phyloP scores from a whole-genome alignment of 2,888 invertebrate species.

The Protonemura montana region DNA sequence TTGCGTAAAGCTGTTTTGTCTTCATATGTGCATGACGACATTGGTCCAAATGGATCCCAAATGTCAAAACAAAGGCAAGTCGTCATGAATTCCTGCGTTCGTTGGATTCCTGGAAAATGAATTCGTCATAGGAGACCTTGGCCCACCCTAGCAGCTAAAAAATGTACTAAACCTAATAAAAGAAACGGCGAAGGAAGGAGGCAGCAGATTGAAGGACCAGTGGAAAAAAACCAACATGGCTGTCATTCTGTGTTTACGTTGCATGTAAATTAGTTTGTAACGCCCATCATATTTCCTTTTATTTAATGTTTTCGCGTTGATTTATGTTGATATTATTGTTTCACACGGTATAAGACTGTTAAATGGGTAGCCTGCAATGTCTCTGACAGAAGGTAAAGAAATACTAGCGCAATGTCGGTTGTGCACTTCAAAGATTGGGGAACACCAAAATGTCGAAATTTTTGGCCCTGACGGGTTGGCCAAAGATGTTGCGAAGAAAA shows the following conservation, averaged over 20 bases:
- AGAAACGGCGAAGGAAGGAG: neutral
- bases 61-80: too few relatives aligned
- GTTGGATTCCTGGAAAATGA: neutral
- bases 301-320: slow-evolving; percentile 33
- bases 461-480: slow-evolving; percentile 47
- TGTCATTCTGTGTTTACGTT: slow-evolving; percentile 46
- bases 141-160: slow-evolving; percentile 7
- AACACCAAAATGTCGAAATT: slow-evolving; percentile 47
- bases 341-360: slow-evolving; percentile 31
- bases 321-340: slow-evolving; percentile 39
- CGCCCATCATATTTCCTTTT: slow-evolving; percentile 45
- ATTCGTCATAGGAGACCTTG: neutral
- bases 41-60: too few relatives aligned
- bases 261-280: slow-evolving; percentile 47
- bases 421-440: slow-evolving; percentile 46
- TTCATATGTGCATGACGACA: neutral
- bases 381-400: slow-evolving; percentile 41
- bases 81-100: too few relatives aligned
- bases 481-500: slow-evolving; percentile 44
- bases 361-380: slow-evolving; percentile 47
- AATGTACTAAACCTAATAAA: neutral
- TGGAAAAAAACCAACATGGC: slow-evolving; percentile 9
- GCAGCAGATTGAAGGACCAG: neutral
- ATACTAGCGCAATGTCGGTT: slow-evolving; percentile 46
- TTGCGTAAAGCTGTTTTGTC: neutral